phyloP scores from a whole-genome alignment of 2,113 vertebrate species.

The Zapornia atra region DNA sequence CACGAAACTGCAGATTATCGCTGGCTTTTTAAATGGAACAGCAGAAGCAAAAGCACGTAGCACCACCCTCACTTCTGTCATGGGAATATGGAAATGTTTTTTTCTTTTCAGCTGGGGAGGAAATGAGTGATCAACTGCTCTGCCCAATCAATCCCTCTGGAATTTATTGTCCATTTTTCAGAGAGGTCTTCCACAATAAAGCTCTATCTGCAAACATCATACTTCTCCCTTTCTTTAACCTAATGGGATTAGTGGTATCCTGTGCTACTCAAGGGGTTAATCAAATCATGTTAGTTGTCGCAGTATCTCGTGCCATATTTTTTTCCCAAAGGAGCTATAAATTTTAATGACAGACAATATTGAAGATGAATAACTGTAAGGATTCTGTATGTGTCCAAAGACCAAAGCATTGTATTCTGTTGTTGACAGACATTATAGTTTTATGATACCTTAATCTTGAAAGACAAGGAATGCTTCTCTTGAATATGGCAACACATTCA shows the following conservation, averaged over 20 bases:
- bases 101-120: not conserved
- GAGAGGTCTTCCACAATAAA: not conserved
- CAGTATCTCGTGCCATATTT: not conserved
- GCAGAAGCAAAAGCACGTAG: not conserved
- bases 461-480: not conserved
- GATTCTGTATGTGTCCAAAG: not conserved
- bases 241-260: not conserved
- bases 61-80: not conserved
- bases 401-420: not conserved
- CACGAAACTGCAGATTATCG: not conserved
- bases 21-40: not conserved
- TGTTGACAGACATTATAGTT: not conserved
- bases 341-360: not conserved
- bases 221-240: not conserved
- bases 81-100: not conserved
- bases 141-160: not conserved
- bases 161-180: not conserved
- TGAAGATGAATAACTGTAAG: not conserved
- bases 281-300: not conserved
- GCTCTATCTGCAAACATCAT: not conserved
- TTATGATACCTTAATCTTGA: not conserved
- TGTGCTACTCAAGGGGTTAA: not conserved
- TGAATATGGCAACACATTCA: not conserved
- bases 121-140: not conserved
- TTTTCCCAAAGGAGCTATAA: not conserved